These are phyloP conservation scores for Geophilus truncorum DNA, from an alignment of 2,888 invertebrate species.

Conservation along the genomic window DNA sequence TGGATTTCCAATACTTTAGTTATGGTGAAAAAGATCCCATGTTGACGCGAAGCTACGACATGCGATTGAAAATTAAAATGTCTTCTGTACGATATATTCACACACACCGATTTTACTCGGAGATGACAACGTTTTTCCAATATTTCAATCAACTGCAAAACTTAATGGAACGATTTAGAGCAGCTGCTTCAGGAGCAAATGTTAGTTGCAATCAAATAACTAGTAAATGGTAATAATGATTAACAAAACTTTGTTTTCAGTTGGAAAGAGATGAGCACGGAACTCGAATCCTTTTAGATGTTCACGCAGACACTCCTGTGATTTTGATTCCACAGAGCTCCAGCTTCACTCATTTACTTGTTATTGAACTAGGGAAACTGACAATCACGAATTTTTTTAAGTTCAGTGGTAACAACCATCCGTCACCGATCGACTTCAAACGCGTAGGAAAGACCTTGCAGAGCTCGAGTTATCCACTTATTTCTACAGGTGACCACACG, in stretches of 20 bases:
- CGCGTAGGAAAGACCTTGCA: not conserved
- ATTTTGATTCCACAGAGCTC: slow-evolving; percentile 82
- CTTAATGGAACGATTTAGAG: slow-evolving; percentile 64
- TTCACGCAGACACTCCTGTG: slow-evolving; percentile 71
- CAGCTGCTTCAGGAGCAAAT: slow-evolving; percentile 56
- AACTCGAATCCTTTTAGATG: slow-evolving; percentile 57
- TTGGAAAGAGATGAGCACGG: slow-evolving; percentile 43
- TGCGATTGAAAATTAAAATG: slow-evolving; percentile 71
- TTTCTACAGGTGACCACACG: not conserved
- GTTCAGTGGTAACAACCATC: slow-evolving; percentile 44
- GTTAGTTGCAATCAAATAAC: slow-evolving; percentile 42
- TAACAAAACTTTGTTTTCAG: not conserved
- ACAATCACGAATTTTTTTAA: slow-evolving; percentile 71
- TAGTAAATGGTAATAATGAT: slow-evolving; percentile 36
- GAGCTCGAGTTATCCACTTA: not conserved
- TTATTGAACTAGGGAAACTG: slow-evolving; percentile 73
- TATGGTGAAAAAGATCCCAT: slow-evolving; percentile 55
- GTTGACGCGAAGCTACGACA: slow-evolving; percentile 57
- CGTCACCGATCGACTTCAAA: not conserved
- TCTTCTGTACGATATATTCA: slow-evolving; percentile 89
- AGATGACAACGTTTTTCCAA: slow-evolving; percentile 77
- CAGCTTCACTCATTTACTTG: slow-evolving; percentile 67
- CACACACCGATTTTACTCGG: slow-evolving; percentile 85
- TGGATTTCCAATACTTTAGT: slow-evolving; percentile 69
- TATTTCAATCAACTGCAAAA: slow-evolving; percentile 79